phyloP scores from a whole-genome alignment of 2,113 vertebrate genomes.

The Donacobius atricapilla region DNA sequence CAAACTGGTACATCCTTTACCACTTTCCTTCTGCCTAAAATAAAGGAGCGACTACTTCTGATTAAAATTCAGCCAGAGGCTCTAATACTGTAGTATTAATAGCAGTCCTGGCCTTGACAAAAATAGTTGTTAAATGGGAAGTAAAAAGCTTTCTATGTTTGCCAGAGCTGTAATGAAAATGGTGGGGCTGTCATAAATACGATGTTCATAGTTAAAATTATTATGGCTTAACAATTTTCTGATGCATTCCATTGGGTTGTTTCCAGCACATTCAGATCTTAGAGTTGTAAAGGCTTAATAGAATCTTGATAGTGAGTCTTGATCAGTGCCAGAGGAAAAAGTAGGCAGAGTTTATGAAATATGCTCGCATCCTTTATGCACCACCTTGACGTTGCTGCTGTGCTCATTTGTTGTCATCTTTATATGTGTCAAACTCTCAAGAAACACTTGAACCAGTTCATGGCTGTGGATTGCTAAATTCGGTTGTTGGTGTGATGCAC shows the following conservation, averaged over 20 bases:
- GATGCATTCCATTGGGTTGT: constrained; percentile 1
- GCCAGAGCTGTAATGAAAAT: constrained; percentile 58
- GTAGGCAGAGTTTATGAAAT: not conserved
- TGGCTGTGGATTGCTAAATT: not conserved
- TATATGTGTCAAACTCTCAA: not conserved
- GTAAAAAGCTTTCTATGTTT: constrained; percentile 55
- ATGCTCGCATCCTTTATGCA: not conserved
- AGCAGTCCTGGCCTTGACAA: not conserved
- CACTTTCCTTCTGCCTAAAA: not conserved
- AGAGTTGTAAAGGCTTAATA: constrained; percentile 25
- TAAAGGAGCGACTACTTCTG: not conserved
- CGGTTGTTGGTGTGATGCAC: not conserved
- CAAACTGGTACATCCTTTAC: not conserved
- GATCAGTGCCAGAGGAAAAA: not conserved
- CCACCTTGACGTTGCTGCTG: not conserved
- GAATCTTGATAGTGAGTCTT: not conserved
- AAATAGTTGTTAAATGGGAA: constrained; percentile 62
- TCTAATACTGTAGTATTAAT: constrained; percentile 30
- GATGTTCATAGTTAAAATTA: constrained; percentile 34
- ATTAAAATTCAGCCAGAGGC: constrained; percentile 39
- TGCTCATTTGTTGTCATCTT: not conserved
- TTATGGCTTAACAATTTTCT: constrained; percentile 57
- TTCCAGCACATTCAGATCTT: constrained; percentile 16
- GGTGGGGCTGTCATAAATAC: constrained; percentile 37
- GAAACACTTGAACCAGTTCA: not conserved